Base-by-base conservation (phyloP, 2,113 vertebrate genomes). In the Rhinoderma darwinii region DNA sequence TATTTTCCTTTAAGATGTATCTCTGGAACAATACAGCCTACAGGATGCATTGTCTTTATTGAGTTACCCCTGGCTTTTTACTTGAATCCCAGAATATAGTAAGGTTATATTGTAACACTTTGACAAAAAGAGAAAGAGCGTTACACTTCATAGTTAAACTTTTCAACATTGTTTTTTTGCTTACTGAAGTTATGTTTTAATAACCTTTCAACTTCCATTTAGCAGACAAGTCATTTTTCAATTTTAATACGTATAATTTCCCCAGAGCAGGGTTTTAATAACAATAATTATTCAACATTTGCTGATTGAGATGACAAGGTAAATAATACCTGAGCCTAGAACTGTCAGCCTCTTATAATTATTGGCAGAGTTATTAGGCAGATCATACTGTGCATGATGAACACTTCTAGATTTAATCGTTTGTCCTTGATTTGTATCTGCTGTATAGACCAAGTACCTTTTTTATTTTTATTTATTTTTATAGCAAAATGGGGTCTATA, bases 271-370 rank as follows among this genome's bases (percentile, higher is more conserved):
- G 79, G 79, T 44, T 82, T 82, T 82, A 82, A 82, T 82, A 82
- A 82, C 79, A 82, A 82, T 82, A 61, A 82, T 82, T 82, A 82
- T 82, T 82, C 79, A 82, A 82, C 79, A 66, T 82, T 82, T 82
- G 79, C 79, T 82, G 79, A 82, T 66, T 82, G 79, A 82, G 79
- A 66, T 82, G 79, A 82, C 79, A 82, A 44, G 79, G 79, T 82
- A 82, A 82, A 82, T 82, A 82, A 66, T 82, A 82, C 79, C 79
- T 66, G 41, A 63, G 79, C 56, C 63, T 66, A 66, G 56, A 82
- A 82, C 79, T 82, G 56, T 82, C 79, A 82, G 35, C 59, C 37
- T 66, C 79, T 82, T 54, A 78, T 51, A 82, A 82, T 82, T 66
- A 82, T 63, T 82, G 56, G 79, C 79, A 82, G 59, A 43, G 56